These are phyloP conservation scores for Catocala sponsa DNA, from an alignment of 2,888 invertebrate genomes.

Conservation along the genomic window DNA sequence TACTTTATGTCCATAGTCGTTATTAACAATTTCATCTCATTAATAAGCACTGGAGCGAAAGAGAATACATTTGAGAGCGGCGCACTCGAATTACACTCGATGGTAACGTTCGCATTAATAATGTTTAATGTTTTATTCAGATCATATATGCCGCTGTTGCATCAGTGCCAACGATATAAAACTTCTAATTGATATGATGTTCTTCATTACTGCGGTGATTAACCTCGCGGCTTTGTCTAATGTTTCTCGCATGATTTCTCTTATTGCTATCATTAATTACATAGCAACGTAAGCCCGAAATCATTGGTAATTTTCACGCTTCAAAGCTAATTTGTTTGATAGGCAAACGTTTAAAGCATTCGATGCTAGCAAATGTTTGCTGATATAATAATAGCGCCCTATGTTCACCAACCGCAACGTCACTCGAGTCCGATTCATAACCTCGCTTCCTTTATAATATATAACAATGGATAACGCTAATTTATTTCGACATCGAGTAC, in stretches of 20 bases:
- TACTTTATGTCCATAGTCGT: slow-evolving; percentile 69
- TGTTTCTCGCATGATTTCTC: slow-evolving; percentile 33
- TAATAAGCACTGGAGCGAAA: slow-evolving; percentile 81
- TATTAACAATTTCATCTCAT: slow-evolving; percentile 84
- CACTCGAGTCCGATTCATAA: slow-evolving; percentile 69
- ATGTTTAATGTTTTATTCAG: slow-evolving; percentile 73
- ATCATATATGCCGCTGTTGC: slow-evolving; percentile 62
- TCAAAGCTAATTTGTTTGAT: slow-evolving; percentile 28
- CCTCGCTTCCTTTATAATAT: slow-evolving; percentile 62
- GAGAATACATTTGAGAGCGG: slow-evolving; percentile 72
- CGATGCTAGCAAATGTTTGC: slow-evolving; percentile 60
- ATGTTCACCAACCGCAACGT: slow-evolving; percentile 64
- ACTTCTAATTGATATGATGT: slow-evolving; percentile 50
- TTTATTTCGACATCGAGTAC: slow-evolving; percentile 79
- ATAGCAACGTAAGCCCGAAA: slow-evolving; percentile 2
- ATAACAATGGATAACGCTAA: slow-evolving; percentile 75
- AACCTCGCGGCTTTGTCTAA: slow-evolving; percentile 42
- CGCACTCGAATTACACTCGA: slow-evolving; percentile 66
- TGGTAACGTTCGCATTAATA: slow-evolving; percentile 72
- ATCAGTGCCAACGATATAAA: slow-evolving; percentile 40
- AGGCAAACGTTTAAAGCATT: slow-evolving; percentile 30
- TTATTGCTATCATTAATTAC: slow-evolving; percentile 31
- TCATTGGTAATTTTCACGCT: slow-evolving; percentile 32
- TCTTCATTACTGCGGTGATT: slow-evolving; percentile 45
- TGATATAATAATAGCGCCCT: slow-evolving; percentile 59